phyloP scores from a whole-genome alignment of 2,797 vertebrate species.

The Myiotriccus ornatus region DNA sequence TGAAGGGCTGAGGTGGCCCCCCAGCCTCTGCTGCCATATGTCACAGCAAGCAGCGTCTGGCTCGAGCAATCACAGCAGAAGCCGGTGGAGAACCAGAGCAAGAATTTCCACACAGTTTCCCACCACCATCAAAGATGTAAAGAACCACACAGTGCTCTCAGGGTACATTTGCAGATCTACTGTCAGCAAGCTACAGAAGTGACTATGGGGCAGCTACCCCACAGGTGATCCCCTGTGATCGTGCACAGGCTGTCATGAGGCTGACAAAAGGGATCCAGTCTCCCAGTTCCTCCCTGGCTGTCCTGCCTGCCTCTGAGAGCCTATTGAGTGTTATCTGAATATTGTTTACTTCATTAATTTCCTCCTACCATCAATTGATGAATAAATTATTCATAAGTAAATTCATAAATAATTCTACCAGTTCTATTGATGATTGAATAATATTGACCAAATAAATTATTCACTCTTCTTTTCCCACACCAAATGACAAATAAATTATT shows the following conservation, averaged over 20 bases:
- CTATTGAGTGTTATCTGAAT: not conserved
- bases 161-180: not conserved
- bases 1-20: not conserved
- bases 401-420: constrained; percentile 61
- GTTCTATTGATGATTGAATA: constrained; percentile 45
- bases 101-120: not conserved
- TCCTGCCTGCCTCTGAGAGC: not conserved
- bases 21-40: not conserved
- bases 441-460: constrained; percentile 60
- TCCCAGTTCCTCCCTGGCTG: not conserved
- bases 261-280: not conserved
- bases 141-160: accelerated
- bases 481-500: constrained; percentile 59
- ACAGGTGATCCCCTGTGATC: not conserved
- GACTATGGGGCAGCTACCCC: not conserved
- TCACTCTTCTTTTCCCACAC: constrained; percentile 1
- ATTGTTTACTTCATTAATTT: constrained; percentile 56
- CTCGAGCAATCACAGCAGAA: not conserved
- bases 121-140: accelerated
- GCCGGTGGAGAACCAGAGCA: accelerated
- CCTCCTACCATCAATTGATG: constrained; percentile 6
- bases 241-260: not conserved
- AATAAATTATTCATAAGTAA: constrained; percentile 56
- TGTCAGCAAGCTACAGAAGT: not conserved
- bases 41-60: not conserved